Evolutionary conservation across 2,888 invertebrate species (phyloP).

Genomic region (Exocentrus adspersus): DNA sequence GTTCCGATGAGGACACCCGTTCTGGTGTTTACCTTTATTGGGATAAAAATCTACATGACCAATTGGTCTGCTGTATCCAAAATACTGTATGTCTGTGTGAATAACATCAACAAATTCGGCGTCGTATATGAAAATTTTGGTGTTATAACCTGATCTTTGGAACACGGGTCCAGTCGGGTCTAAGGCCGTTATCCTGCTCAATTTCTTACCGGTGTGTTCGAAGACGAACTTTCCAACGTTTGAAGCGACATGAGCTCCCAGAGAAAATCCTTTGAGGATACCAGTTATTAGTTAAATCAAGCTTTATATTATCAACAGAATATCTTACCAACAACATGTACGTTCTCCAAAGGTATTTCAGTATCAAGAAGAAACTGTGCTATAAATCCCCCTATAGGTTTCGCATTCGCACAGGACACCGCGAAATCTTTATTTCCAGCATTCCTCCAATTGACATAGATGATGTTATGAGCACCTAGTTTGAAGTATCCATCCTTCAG

Average conservation of each 20-base stretch:
- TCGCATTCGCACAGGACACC: constrained; percentile 62
- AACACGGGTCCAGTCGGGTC: constrained; percentile 63
- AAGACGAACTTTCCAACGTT: constrained; percentile 49
- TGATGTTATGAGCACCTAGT: constrained; percentile 61
- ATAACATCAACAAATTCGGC: constrained; percentile 80
- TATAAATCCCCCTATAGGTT: constrained; percentile 62
- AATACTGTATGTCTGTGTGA: constrained; percentile 75
- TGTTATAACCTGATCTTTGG: constrained; percentile 46
- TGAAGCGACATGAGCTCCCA: constrained; percentile 54
- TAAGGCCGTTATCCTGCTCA: constrained; percentile 63
- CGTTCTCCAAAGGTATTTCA: constrained; percentile 55
- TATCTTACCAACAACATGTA: constrained; percentile 64
- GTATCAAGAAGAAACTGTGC: constrained; percentile 57
- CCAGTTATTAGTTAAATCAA: no score
- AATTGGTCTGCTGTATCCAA: constrained; percentile 70
- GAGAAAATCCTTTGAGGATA: constrained; percentile 50
- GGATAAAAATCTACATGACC: constrained; percentile 82
- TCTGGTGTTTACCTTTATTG: constrained; percentile 76
- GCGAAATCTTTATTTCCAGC: constrained; percentile 51
- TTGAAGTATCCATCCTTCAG: constrained; percentile 62
- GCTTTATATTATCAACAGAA: no score
- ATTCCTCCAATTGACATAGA: constrained; percentile 63
- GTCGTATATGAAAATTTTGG: constrained; percentile 75
- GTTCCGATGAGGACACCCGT: constrained; percentile 67
- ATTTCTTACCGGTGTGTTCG: constrained; percentile 49